phyloP scores from a whole-genome alignment of 2,113 vertebrate species.

The Peucedramus taeniatus region DNA sequence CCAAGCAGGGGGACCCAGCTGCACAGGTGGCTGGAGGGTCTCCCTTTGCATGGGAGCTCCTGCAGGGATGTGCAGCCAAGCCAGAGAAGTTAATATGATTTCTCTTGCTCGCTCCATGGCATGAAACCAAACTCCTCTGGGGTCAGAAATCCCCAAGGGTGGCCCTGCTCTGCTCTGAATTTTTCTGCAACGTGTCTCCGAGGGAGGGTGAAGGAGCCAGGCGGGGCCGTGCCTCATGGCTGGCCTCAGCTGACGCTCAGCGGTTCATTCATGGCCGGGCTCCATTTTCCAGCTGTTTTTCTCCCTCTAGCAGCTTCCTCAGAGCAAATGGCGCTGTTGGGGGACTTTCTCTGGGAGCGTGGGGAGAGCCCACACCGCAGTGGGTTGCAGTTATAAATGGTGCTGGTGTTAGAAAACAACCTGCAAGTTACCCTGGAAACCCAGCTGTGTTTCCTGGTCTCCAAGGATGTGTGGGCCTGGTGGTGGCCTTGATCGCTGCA shows the following conservation, averaged over 20 bases:
- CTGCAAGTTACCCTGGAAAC: conserved; percentile 14
- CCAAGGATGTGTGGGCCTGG: background rate
- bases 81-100: background rate
- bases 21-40: fast-evolving
- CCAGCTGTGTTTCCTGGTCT: background rate
- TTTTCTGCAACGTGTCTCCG: conserved; percentile 35
- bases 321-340: background rate
- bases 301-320: background rate
- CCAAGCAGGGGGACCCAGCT: background rate
- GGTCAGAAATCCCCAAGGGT: background rate
- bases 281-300: conserved; percentile 36
- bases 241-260: conserved; percentile 10
- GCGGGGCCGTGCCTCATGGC: background rate
- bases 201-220: background rate
- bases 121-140: background rate
- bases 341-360: background rate
- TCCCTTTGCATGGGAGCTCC: background rate
- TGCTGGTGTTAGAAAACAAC: conserved; percentile 19
- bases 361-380: background rate
- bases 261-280: background rate
- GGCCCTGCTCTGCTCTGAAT: background rate
- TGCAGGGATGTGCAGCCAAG: background rate
- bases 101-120: background rate
- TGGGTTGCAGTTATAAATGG: conserved; percentile 1
- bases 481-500: background rate